These are phyloP conservation scores for Ciconia boyciana DNA, from an alignment of 2,113 vertebrate species.

Conservation along the genomic window DNA sequence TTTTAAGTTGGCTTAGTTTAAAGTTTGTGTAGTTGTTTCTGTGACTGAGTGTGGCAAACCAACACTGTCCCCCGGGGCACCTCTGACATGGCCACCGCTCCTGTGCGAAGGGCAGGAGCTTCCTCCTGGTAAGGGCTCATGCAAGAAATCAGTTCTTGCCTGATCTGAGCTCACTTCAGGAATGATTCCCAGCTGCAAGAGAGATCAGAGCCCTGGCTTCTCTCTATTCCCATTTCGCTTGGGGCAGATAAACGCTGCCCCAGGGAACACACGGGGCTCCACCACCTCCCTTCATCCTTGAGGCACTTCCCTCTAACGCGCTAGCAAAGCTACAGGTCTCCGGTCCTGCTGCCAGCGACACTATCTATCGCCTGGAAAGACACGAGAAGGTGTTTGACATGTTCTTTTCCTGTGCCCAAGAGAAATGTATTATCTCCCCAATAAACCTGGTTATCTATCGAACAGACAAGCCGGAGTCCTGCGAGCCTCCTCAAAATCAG, in stretches of 20 bases:
- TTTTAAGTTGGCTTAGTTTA: background rate
- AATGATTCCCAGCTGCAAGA: background rate
- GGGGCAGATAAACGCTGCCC: background rate
- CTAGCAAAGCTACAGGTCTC: fast-evolving
- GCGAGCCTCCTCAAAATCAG: conserved; percentile 5
- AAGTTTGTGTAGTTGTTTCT: background rate
- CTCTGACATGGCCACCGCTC: background rate
- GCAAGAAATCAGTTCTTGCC: background rate
- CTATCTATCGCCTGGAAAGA: background rate
- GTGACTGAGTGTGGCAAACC: background rate
- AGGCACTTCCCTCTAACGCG: fast-evolving
- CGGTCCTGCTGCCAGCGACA: background rate
- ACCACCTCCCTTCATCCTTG: background rate
- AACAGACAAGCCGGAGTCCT: background rate
- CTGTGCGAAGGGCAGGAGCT: background rate
- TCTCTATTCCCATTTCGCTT: background rate
- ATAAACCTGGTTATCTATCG: conserved; percentile 18
- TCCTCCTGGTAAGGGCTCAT: background rate
- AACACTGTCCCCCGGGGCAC: background rate
- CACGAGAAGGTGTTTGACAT: background rate
- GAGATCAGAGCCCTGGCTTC: background rate
- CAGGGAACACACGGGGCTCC: background rate
- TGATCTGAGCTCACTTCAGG: background rate
- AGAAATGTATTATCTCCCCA: conserved; percentile 18
- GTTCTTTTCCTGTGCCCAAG: background rate